Conservation (phyloP, 2,113 vertebrate species). For the Cercocebus atys region DNA sequence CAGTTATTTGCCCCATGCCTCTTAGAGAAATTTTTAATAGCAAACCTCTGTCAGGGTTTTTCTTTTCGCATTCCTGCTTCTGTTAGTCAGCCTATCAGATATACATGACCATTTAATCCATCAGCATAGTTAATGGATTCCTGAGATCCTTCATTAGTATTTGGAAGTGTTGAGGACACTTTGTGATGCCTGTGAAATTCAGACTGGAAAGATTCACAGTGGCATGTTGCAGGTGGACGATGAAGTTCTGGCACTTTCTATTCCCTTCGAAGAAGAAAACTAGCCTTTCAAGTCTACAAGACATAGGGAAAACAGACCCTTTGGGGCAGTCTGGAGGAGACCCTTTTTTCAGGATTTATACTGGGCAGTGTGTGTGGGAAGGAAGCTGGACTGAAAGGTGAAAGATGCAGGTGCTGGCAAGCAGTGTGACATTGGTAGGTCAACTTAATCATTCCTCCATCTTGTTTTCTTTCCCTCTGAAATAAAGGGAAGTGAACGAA, state of each 20-base stretch:
- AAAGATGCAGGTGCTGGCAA: neutral
- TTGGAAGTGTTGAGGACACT: neutral
- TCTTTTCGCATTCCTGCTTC: neutral
- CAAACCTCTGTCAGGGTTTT: neutral
- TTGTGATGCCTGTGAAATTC: neutral
- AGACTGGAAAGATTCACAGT: neutral
- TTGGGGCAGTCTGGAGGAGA: neutral
- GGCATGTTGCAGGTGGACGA: neutral
- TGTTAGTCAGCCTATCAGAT: neutral
- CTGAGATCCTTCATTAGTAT: neutral
- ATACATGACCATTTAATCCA: neutral
- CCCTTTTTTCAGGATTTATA: neutral
- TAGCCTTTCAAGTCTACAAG: neutral
- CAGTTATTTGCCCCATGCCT: neutral
- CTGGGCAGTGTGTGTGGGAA: neutral
- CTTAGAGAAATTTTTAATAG: neutral
- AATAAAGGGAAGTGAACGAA: neutral
- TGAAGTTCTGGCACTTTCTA: neutral
- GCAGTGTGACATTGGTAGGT: neutral
- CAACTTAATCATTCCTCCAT: neutral
- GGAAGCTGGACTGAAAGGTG: neutral
- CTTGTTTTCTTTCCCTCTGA: neutral
- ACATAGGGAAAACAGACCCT: neutral
- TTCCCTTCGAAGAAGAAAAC: neutral
- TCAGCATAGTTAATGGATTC: neutral